Base-by-base conservation (phyloP, 2,113 vertebrate species). In the Odobenus rosmarus region DNA sequence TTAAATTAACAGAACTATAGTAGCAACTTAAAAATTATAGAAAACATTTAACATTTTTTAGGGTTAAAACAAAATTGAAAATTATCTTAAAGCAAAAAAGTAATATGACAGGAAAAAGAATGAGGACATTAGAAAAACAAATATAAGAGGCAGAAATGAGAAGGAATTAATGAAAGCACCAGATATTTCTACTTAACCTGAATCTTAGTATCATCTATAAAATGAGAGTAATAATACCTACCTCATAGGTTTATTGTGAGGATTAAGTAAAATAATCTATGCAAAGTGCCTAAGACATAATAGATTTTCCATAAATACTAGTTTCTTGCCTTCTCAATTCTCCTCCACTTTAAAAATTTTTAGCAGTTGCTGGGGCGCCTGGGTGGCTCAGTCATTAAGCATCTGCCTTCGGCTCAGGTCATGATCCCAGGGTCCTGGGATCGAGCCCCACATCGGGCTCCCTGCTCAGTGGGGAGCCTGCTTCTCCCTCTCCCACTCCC, bases 41-140 rank as follows among this genome's bases (percentile, higher is more conserved):
- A 57, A 95, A 93, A 91, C 42, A 90, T 55, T 26, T 79, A 84
- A 74, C 10, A 95, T 71, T 77, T 39, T 57, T 91, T 72, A 93
- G 83, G 18, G 16, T 61, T 76, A 92, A 79, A 93, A n/a, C 13
- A 92, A 71, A 96, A 62, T 39, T 55, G 7, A 26, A 33, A 67
- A 95, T 77, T 77, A 84, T 36, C n/a, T 79, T 90, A 69, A 96
- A 51, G 8, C 0, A 15, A 87, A 36, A 93, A 93, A 96, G 92
- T 33, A 79, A 88, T 49, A 62, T 3, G 21, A 55, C 77, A 42
- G 67, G 24, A 36, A 69, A 90, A 80, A 69, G 18, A 79, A 71
- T 53, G 16, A 93, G 3, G 28, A 51, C 28, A 88, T 88, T 62
- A 64, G 79, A 61, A 53, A 93, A 90, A 84, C 28, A 90, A 88